A percentile compares a stretch with the other conserved stretches of the same genome.
These are phyloP conservation scores for Caenorhabditis zanzibari DNA, from an alignment of 2,888 invertebrate genomes.

Conservation along the genomic window DNA sequence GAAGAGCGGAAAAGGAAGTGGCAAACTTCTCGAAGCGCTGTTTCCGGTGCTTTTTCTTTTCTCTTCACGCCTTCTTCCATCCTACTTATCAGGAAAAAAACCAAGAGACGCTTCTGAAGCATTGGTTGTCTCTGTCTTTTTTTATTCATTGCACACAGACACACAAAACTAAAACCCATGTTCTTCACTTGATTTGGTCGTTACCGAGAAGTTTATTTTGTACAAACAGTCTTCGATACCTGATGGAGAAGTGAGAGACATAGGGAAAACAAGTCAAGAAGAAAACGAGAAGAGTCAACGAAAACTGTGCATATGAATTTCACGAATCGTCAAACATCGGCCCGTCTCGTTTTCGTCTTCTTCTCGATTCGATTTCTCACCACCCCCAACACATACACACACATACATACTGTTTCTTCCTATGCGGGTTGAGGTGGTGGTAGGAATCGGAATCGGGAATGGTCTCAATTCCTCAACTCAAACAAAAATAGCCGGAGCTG, in stretches of 20 bases:
- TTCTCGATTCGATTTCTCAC: slow-evolving; percentile 47
- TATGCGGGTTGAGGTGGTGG: slow-evolving; percentile 32
- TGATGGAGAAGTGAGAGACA: slow-evolving; percentile 6
- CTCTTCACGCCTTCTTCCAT: neutral
- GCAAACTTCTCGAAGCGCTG: slow-evolving; percentile 31
- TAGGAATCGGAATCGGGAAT: slow-evolving; percentile 12
- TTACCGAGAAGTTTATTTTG: slow-evolving; percentile 64
- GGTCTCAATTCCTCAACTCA: slow-evolving; percentile 65
- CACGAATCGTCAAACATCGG: slow-evolving; percentile 66
- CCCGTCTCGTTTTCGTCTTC: slow-evolving; percentile 22
- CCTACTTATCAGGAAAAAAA: slow-evolving; percentile 31
- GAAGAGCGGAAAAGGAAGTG: slow-evolving; percentile 41
- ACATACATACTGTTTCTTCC: slow-evolving; percentile 61
- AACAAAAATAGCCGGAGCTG: slow-evolving; percentile 62
- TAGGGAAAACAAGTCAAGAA: slow-evolving; percentile 14
- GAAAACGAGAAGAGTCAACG: slow-evolving; percentile 62
- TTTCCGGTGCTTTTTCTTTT: slow-evolving; percentile 35
- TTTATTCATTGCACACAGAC: slow-evolving; percentile 47
- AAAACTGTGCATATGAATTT: slow-evolving; percentile 67
- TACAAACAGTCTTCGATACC: slow-evolving; percentile 43
- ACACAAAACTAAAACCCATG: slow-evolving; percentile 54
- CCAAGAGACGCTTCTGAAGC: slow-evolving; percentile 11
- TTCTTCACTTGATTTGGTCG: slow-evolving; percentile 63
- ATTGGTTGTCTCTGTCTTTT: slow-evolving; percentile 12
- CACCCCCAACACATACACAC: slow-evolving; percentile 39